Conservation (phyloP, 1,140 invertebrate species). For the Marisa cornuarietis region DNA sequence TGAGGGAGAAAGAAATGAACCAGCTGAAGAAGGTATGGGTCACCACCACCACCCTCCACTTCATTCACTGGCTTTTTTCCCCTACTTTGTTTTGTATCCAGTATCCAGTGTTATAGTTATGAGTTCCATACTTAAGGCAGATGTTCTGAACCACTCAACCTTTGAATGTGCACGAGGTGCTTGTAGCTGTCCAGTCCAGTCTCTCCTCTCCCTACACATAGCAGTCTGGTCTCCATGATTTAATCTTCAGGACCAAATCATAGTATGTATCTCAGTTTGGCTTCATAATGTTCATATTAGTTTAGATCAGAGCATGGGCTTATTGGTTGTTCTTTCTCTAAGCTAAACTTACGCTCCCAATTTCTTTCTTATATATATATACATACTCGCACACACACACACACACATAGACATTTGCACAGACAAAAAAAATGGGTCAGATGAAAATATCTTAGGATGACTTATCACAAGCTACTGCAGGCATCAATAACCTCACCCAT, state of each 20-base stretch:
- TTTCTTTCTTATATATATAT: too few species aligned
- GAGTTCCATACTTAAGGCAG: neutral
- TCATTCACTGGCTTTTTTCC: neutral
- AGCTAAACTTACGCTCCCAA: neutral
- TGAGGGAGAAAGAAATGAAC: constrained; percentile 49
- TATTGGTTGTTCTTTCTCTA: neutral
- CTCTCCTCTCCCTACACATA: neutral
- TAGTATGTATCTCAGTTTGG: too few species aligned
- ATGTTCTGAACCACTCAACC: neutral
- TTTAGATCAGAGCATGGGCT: neutral
- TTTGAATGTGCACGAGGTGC: neutral
- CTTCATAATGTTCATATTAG: neutral
- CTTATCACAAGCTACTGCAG: too few species aligned
- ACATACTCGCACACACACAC: too few species aligned
- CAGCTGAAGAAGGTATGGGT: constrained; percentile 50
- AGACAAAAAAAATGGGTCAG: too few species aligned
- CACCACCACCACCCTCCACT: too few species aligned
- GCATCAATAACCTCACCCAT: too few species aligned
- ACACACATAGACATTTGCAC: too few species aligned
- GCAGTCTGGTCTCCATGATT: neutral
- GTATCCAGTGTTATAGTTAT: neutral
- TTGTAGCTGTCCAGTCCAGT: constrained; percentile 1
- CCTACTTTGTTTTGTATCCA: neutral
- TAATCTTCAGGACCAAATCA: neutral
- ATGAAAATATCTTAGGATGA: too few species aligned